These are phyloP conservation scores for Trichosurus vulpecula DNA, from an alignment of 2,797 vertebrate species.

Conservation along the genomic window DNA sequence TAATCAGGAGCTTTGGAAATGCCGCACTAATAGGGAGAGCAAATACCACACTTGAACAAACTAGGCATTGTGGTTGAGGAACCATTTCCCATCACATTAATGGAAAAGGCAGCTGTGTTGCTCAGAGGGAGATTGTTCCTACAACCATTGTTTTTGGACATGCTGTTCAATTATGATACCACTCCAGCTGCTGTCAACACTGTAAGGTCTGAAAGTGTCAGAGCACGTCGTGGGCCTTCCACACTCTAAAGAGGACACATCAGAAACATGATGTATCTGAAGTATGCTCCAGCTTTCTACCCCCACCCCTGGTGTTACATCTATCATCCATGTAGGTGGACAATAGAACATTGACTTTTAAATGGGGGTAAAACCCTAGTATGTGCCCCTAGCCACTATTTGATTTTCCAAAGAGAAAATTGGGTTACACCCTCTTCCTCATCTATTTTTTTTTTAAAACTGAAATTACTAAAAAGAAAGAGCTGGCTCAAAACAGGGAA, in stretches of 20 bases:
- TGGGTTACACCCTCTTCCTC: background rate
- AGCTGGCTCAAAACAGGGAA: background rate
- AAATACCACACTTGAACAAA: background rate
- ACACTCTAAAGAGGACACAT: background rate
- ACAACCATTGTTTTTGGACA: background rate
- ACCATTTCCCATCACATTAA: conserved; percentile 17
- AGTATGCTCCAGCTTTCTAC: background rate
- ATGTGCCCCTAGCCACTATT: background rate
- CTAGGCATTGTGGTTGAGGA: conserved; percentile 17
- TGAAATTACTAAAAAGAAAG: conserved; percentile 28
- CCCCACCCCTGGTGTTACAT: background rate
- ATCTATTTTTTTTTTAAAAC: conserved; percentile 9
- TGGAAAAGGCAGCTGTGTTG: background rate
- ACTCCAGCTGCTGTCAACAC: background rate
- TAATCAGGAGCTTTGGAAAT: background rate
- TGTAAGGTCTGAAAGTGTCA: background rate
- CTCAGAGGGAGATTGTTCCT: conserved; percentile 6
- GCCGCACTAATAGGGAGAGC: conserved; percentile 3
- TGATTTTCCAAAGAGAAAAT: background rate
- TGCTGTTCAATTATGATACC: background rate
- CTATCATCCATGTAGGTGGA: background rate
- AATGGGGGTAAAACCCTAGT: background rate
- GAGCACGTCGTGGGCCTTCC: background rate
- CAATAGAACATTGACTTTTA: background rate
- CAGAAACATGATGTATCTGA: background rate